A percentile compares a stretch with the other conserved stretches of the same genome.
phyloP scores from a whole-genome alignment of 2,113 vertebrate genomes.

The Grallaria varia region DNA sequence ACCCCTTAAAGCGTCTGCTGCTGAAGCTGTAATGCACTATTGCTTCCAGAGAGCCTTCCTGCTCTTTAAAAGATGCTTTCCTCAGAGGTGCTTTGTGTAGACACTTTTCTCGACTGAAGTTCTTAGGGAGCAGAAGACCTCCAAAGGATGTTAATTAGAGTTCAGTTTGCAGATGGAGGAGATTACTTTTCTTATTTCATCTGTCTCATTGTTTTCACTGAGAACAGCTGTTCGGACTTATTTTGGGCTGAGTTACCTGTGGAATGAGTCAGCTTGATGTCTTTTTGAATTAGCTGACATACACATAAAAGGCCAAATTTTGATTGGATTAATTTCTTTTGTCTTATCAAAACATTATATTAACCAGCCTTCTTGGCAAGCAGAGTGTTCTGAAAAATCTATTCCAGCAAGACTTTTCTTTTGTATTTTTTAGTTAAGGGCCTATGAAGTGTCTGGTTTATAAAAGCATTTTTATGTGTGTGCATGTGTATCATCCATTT shows the following conservation, averaged over 20 bases:
- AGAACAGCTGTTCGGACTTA: constrained; percentile 34
- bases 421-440: neutral
- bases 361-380: constrained; percentile 13
- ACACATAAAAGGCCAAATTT: neutral
- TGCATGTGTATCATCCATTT: neutral
- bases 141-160: constrained; percentile 58
- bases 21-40: neutral
- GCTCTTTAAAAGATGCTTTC: constrained; percentile 21
- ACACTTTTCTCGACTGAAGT: constrained; percentile 36
- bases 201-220: constrained; percentile 34
- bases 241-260: constrained; percentile 40
- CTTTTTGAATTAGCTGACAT: neutral
- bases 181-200: constrained; percentile 47
- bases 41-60: constrained; percentile 4
- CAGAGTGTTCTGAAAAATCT: neutral
- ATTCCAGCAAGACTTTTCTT: neutral
- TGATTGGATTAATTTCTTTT: constrained; percentile 9
- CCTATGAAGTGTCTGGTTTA: neutral
- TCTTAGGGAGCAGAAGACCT: constrained; percentile 57
- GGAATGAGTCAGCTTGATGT: constrained; percentile 31
- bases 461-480: neutral
- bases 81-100: constrained; percentile 22
- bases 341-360: constrained; percentile 18
- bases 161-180: constrained; percentile 46
- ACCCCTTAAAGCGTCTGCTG: neutral